Percentiles rank a stretch among this genome's conserved stretches.
Conservation (phyloP, 1,140 invertebrate species). For the Thereuonema tuberculata region DNA sequence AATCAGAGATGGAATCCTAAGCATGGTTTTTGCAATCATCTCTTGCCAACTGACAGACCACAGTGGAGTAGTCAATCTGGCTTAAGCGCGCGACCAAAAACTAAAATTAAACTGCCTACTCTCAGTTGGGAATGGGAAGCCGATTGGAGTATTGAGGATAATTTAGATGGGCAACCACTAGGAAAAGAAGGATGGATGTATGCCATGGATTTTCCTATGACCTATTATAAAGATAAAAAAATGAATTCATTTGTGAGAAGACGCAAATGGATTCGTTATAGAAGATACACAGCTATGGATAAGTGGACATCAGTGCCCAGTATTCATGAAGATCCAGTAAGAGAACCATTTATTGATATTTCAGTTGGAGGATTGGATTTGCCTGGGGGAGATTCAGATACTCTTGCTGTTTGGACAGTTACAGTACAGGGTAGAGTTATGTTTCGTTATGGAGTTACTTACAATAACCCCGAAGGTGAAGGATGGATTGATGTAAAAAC, state of each 20-base stretch:
- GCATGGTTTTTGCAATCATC: slow-evolving; percentile 63
- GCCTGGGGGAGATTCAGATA: slow-evolving; percentile 53
- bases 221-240: slow-evolving; percentile 63
- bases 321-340: slow-evolving; percentile 19
- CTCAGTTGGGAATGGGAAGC: slow-evolving; percentile 90
- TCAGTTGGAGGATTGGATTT: slow-evolving; percentile 67
- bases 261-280: slow-evolving; percentile 73
- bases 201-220: slow-evolving; percentile 77
- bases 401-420: slow-evolving; percentile 73
- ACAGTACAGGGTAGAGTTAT: slow-evolving; percentile 76
- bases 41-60: slow-evolving; percentile 72
- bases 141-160: slow-evolving; percentile 78
- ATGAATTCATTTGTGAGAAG: slow-evolving; percentile 69
- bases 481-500: slow-evolving; percentile 63
- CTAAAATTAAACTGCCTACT: slow-evolving; percentile 68
- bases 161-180: slow-evolving; percentile 68
- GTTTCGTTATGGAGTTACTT: slow-evolving; percentile 62
- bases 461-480: slow-evolving; percentile 64
- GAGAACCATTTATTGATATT: slow-evolving; percentile 68
- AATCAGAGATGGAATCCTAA: slow-evolving; percentile 87
- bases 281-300: slow-evolving; percentile 74
- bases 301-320: slow-evolving; percentile 60
- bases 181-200: slow-evolving; percentile 88
- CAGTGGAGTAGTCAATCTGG: slow-evolving; percentile 58
- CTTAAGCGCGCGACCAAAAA: slow-evolving; percentile 52